Evolutionary conservation across 2,113 vertebrate genomes (phyloP).

Genomic region (Nibea albiflora): DNA sequence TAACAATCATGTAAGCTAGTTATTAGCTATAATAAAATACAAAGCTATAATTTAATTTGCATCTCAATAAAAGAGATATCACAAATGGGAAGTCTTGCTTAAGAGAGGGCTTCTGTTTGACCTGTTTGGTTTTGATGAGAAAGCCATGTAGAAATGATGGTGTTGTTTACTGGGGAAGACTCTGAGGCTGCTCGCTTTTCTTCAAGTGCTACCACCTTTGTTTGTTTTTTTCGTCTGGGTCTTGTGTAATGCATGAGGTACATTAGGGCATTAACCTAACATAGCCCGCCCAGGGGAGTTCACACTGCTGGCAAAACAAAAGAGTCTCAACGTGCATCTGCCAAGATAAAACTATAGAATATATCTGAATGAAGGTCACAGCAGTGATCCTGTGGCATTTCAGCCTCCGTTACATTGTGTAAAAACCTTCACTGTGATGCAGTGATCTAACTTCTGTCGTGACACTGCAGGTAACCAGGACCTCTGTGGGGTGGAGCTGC

Average conservation of each 20-base stretch:
- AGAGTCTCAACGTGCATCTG: neutral
- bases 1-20: neutral
- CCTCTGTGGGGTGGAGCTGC: constrained; percentile 87
- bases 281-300: constrained; percentile 18
- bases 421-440: neutral
- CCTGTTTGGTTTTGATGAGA: constrained; percentile 18
- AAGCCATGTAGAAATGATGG: constrained; percentile 21
- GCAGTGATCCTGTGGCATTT: neutral
- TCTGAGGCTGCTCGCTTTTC: constrained; percentile 32
- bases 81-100: neutral
- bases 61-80: neutral
- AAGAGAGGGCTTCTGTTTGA: neutral
- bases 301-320: constrained; percentile 30
- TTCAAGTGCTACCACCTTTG: constrained; percentile 24
- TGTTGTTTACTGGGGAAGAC: constrained; percentile 18
- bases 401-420: neutral
- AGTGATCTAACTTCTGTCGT: neutral
- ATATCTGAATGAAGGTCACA: constrained; percentile 1
- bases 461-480: constrained; percentile 84
- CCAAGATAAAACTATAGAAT: neutral
- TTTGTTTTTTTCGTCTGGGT: constrained; percentile 45
- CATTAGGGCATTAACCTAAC: constrained; percentile 64
- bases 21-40: too few relatives aligned
- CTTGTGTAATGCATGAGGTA: constrained; percentile 50
- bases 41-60: neutral